Conservation (phyloP, 2,113 vertebrate species). For the Columba livia region DNA sequence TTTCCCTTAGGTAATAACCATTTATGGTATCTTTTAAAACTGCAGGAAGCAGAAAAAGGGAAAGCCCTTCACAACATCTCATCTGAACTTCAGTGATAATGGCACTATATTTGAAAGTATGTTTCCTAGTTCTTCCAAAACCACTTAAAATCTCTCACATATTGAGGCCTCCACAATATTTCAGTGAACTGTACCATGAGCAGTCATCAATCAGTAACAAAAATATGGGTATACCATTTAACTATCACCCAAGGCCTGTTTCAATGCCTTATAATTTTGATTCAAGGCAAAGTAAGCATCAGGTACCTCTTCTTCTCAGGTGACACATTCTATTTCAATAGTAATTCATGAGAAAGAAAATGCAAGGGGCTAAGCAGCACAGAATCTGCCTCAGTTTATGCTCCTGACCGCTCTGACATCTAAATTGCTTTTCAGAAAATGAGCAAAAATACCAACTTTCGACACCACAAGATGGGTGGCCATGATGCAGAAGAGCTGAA, state of each 20-base stretch:
- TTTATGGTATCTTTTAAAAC: not conserved
- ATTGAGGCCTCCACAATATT: not conserved
- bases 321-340: not conserved
- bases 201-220: not conserved
- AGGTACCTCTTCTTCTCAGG: not conserved
- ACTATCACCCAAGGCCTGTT: not conserved
- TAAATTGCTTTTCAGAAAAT: constrained; percentile 62
- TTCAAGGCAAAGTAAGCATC: not conserved
- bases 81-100: not conserved
- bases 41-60: not conserved
- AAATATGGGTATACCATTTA: not conserved
- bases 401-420: not conserved
- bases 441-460: not conserved
- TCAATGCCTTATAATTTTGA: not conserved
- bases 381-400: not conserved
- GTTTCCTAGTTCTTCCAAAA: not conserved
- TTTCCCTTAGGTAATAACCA: not conserved
- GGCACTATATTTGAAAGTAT: not conserved
- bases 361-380: not conserved
- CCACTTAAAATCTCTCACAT: not conserved
- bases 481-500: constrained; percentile 51
- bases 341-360: not conserved
- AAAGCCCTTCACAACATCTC: not conserved
- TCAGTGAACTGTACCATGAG: not conserved
- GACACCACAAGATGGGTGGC: not conserved